Evolutionary conservation across 2,888 invertebrate species (phyloP), one percentile per base, ranked within the genome.

Genomic region (Agrochola litura): DNA sequence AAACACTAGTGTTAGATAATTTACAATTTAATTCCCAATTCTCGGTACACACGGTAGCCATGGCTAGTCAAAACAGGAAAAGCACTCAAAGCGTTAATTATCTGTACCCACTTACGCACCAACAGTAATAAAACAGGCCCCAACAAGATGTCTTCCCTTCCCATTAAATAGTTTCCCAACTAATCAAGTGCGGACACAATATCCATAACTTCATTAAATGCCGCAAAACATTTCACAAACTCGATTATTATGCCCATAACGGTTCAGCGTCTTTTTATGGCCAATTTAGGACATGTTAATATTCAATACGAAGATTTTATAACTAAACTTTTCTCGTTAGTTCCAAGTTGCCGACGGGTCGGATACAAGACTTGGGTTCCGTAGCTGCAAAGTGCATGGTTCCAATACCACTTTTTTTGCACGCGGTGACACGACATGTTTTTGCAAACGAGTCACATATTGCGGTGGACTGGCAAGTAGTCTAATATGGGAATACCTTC

Each of bases 261-360:
- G 88, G 90, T 86, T 84, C 87, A 79, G 72, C 87, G 84, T 81
- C 89, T 90, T 92, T 94, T 94, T 93, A 95, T 92, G 91, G 89
- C 90, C 93, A 91, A 93, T 94, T 94, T 94, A 93, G 91, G 90
- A 91, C 93, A 92, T 94, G 94, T 94, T 95, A 95, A 94, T 95
- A 95, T 95, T 95, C 95, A 95, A 95, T 95, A 93, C 93, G 92
- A 92, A 91, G 91, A 93, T 95, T 94, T 94, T 94, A 95, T 95
- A 94, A 92, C 92, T 84, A 91, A 95, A 95, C 90, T 95, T 95
- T 93, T 93, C 94, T 94, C 93, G 93, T 94, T 94, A 94, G 92
- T 92, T 92, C 84, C 67, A 90, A 91, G 90, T 92, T 91, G 83
- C 80, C 83, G 77, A 82, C 79, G 86, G 85, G 86, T 87, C 84